Conservation (phyloP, 2,113 vertebrate genomes). For the Rhinoptilus africanus region DNA sequence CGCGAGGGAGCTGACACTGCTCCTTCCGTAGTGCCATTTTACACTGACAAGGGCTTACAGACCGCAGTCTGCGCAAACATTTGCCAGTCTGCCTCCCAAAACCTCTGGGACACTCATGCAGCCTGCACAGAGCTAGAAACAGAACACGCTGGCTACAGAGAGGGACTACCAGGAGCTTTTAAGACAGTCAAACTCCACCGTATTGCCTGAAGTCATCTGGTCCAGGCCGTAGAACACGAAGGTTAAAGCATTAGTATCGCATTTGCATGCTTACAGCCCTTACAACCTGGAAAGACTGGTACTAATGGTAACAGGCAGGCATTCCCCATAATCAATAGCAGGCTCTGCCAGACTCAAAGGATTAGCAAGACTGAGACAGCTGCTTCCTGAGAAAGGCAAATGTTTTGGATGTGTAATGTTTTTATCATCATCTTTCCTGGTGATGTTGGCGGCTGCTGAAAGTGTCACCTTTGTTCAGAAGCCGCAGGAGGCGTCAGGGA, state of each 20-base stretch:
- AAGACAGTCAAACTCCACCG: neutral
- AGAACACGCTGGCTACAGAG: neutral
- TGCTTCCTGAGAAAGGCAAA: neutral
- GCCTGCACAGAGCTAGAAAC: fast-evolving
- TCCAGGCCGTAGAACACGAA: fast-evolving
- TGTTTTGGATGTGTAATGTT: neutral
- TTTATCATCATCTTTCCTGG: neutral
- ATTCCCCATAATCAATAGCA: neutral
- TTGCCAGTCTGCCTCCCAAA: neutral
- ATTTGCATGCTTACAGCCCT: neutral
- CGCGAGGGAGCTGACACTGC: fast-evolving
- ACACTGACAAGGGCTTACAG: neutral
- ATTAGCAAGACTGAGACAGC: neutral
- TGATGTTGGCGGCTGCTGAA: neutral
- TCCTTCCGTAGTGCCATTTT: neutral
- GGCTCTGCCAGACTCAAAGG: neutral
- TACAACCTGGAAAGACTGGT: neutral
- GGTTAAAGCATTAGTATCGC: neutral
- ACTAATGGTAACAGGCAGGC: neutral
- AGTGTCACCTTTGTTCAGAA: neutral
- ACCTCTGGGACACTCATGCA: neutral
- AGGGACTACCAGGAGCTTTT: neutral
- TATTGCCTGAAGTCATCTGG: neutral
- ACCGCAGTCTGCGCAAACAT: fast-evolving
- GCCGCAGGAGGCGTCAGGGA: neutral